These are phyloP conservation scores for Prinia subflava DNA, from an alignment of 2,113 vertebrate genomes.

Conservation along the genomic window DNA sequence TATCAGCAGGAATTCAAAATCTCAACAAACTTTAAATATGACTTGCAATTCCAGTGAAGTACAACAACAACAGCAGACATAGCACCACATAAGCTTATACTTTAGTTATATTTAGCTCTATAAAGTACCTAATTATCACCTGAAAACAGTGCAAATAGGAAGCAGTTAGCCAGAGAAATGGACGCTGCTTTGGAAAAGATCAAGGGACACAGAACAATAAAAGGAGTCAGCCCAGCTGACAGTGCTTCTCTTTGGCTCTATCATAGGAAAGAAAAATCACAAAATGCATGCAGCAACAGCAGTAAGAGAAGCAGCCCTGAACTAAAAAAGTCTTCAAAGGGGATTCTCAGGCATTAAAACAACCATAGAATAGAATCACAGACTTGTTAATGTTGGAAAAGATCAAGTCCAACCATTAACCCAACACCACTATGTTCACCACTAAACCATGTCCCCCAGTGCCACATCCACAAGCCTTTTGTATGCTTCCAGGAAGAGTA, in stretches of 20 bases:
- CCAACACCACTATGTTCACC: neutral
- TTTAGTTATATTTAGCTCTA: neutral
- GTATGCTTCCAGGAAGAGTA: neutral
- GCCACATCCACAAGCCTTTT: neutral
- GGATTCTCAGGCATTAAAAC: neutral
- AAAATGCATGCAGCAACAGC: neutral
- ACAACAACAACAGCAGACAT: neutral
- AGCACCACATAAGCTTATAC: neutral
- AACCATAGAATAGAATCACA: neutral
- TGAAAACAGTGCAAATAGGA: neutral
- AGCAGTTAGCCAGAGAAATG: neutral
- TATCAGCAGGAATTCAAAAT: neutral
- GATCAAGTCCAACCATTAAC: neutral
- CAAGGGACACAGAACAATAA: neutral
- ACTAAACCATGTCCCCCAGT: neutral
- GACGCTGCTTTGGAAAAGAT: neutral
- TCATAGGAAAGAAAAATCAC: neutral
- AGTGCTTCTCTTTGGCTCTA: neutral
- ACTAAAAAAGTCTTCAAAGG: neutral
- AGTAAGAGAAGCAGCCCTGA: neutral
- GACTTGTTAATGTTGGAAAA: neutral
- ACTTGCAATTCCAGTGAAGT: neutral
- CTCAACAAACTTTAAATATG: neutral
- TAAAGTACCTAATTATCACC: neutral
- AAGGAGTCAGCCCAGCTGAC: neutral